Evolutionary conservation across 2,888 invertebrate genomes (phyloP), one percentile per base, ranked within the genome.

Genomic region (Heteropelma amictum): DNA sequence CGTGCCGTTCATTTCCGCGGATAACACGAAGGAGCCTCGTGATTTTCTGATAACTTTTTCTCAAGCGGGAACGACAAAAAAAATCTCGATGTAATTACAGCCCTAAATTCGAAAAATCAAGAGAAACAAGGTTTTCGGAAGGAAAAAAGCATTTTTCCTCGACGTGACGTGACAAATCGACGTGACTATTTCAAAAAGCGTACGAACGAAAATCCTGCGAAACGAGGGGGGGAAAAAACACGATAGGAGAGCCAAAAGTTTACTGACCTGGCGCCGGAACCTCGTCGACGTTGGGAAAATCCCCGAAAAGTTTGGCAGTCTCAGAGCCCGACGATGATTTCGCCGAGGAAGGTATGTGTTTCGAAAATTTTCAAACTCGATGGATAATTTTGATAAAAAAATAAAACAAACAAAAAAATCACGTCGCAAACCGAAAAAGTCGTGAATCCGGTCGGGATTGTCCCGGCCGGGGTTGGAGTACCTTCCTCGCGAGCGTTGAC

Each of bases 401-500:
- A 30, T 40, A 14, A 53, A 33, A 8, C 42, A 30, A 53, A 12
- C 12, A 19, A 23, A 42, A 33, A 54, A 45, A 42, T 19, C 38
- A 40, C 40, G 68, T 38, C 64, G 30, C 30, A 7, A 28, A 23
- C 51, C 64, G 64, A 68, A 76, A 63, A 68, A 72, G 56, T 72
- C 23, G 72, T 35, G 71, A 63, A 68, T 75, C 71, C 71, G 67
- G 51, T 47, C 60, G 63, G 54, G 61, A 49, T 54, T 71, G 38
- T 45, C 54, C 58, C 64, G 64, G 54, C 21, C 60, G 65, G 70
- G 74, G 74, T 65, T 70, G 70, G 45, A 54, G 70, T 69, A 68
- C 73, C 69, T 74, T 74, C 64, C 51, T 54, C 63, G 76, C 76
- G 76, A 76, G 68, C 76, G 76, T 76, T 76, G 76, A 76, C 76